A percentile compares a stretch with the other conserved stretches of the same genome.
These are phyloP conservation scores for Pandemis heparana DNA, from an alignment of 2,888 invertebrate species.

Conservation along the genomic window DNA sequence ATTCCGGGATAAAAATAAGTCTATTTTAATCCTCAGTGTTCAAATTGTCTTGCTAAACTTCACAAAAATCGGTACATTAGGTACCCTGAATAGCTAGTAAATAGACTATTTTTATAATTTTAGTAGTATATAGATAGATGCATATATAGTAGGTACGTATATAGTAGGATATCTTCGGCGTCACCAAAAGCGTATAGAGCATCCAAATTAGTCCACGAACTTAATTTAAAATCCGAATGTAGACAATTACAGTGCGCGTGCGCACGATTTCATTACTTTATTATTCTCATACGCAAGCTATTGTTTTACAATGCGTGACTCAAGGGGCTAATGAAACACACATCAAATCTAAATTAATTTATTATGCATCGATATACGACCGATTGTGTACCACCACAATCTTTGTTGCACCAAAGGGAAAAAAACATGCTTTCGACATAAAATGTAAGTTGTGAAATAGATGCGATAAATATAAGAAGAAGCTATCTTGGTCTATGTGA, in stretches of 20 bases:
- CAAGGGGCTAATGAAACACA: slow-evolving; percentile 66
- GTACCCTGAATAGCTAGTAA: no score
- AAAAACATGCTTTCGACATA: slow-evolving; percentile 4
- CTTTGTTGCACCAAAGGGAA: not conserved
- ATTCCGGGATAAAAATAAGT: no score
- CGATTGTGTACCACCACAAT: slow-evolving; percentile 2
- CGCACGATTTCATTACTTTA: slow-evolving; percentile 62
- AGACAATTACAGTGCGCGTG: slow-evolving; percentile 57
- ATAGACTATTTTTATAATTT: no score
- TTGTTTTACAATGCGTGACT: slow-evolving; percentile 77
- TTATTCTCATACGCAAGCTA: slow-evolving; percentile 70
- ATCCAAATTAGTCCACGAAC: slow-evolving; percentile 28
- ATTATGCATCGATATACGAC: slow-evolving; percentile 53
- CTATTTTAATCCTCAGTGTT: no score
- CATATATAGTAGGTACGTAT: no score
- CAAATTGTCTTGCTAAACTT: no score
- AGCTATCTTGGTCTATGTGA: not conserved
- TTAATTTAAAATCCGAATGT: slow-evolving; percentile 25
- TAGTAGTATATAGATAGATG: no score
- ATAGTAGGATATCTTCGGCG: slow-evolving; percentile 1
- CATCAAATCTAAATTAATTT: slow-evolving; percentile 50
- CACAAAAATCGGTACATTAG: no score
- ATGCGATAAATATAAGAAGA: not conserved
- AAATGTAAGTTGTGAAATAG: not conserved
- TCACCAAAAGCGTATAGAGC: slow-evolving; percentile 28